Evolutionary conservation across 2,113 vertebrate genomes (phyloP).

Genomic region (Syrrhaptes paradoxus): DNA sequence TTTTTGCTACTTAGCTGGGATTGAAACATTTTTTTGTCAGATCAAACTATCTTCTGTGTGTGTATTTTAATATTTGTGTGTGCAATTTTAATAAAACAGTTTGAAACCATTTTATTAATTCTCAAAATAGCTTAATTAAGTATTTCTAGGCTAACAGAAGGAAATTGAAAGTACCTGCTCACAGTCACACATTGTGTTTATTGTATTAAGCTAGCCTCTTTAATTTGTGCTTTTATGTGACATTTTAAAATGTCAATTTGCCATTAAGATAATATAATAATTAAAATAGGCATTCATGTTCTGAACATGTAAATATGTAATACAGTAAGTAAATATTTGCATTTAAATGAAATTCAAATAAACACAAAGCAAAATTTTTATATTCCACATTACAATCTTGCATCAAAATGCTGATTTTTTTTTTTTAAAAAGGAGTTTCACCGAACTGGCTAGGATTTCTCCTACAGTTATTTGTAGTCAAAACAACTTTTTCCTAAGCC

Average conservation of each 20-base stretch:
- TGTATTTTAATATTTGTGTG: background rate
- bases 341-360: constrained; percentile 9
- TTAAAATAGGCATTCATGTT: background rate
- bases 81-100: background rate
- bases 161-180: constrained; percentile 6
- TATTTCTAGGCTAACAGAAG: background rate
- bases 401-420: background rate
- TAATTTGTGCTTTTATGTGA: constrained; percentile 22
- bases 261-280: background rate
- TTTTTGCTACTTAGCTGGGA: background rate
- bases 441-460: background rate
- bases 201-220: background rate
- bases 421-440: background rate
- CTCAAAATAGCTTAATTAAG: constrained; percentile 2
- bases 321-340: constrained; percentile 11
- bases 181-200: background rate
- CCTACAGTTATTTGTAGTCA: background rate
- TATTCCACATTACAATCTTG: background rate
- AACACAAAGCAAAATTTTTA: background rate
- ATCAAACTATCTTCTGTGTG: background rate
- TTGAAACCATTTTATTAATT: background rate
- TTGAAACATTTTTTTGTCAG: background rate
- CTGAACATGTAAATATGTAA: background rate
- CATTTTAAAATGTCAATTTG: constrained; percentile 45
- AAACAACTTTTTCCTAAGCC: background rate